Evolutionary conservation across 2,797 vertebrate genomes (phyloP).

Genomic region (Thripadectes ignobilis): DNA sequence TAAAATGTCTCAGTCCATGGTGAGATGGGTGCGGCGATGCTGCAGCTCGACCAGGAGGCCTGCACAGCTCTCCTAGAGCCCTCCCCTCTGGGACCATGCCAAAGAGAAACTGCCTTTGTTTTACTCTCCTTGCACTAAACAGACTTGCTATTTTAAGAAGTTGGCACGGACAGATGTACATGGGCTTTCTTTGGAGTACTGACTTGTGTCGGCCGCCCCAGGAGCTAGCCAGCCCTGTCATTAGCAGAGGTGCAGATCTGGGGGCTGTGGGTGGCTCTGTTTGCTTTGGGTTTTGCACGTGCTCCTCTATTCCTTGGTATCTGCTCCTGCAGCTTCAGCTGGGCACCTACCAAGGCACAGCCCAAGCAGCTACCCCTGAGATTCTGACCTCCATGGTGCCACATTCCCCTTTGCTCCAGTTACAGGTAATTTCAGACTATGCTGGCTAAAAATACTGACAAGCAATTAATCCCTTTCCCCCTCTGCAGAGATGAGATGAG

Average conservation of each 20-base stretch:
- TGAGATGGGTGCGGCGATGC: neutral
- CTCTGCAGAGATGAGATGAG: neutral
- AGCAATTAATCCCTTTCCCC: neutral
- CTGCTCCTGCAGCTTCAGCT: neutral
- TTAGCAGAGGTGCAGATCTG: neutral
- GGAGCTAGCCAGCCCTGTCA: neutral
- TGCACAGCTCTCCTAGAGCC: neutral
- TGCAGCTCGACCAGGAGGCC: fast-evolving
- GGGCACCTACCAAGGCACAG: neutral
- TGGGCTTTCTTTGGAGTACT: neutral
- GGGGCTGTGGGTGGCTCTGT: neutral
- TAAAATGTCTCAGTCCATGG: neutral
- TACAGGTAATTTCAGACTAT: neutral
- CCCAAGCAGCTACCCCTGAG: neutral
- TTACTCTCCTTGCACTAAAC: neutral
- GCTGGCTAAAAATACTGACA: neutral
- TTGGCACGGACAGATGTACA: neutral
- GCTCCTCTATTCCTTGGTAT: neutral
- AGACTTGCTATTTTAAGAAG: neutral
- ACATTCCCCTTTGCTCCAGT: neutral
- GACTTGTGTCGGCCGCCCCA: fast-evolving
- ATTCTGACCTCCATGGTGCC: neutral
- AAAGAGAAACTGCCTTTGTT: neutral
- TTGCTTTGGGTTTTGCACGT: neutral
- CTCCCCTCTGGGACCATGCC: neutral